A percentile compares a stretch with the other conserved stretches of the same genome.
These are phyloP conservation scores for Numenius arquata DNA, from an alignment of 2,113 vertebrate species.

Conservation along the genomic window DNA sequence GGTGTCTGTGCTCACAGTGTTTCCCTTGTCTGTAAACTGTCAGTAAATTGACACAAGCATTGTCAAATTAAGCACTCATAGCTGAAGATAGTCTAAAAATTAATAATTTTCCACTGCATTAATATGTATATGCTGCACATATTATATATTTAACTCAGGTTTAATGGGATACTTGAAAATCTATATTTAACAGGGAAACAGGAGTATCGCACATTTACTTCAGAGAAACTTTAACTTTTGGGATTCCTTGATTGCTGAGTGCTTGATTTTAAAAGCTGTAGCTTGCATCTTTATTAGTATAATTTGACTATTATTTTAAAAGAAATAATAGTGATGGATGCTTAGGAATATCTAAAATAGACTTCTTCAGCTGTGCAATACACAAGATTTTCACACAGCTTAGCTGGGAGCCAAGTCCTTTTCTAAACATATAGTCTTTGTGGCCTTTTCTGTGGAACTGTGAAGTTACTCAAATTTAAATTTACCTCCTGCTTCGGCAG, in stretches of 20 bases:
- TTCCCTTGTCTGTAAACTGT: neutral
- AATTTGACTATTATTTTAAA: constrained; percentile 61
- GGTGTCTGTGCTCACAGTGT: neutral
- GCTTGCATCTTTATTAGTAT: constrained; percentile 58
- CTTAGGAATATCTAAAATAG: constrained; percentile 30
- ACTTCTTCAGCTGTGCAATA: neutral
- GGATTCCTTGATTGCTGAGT: constrained; percentile 58
- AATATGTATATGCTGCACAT: constrained; percentile 12
- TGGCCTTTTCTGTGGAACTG: neutral
- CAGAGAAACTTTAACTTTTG: constrained; percentile 42
- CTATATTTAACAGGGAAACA: constrained; percentile 58
- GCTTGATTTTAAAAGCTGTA: constrained; percentile 48
- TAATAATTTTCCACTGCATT: constrained; percentile 53
- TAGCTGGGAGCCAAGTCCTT: neutral
- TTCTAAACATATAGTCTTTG: neutral
- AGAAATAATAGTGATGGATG: constrained; percentile 33
- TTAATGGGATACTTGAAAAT: constrained; percentile 57
- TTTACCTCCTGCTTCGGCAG: neutral
- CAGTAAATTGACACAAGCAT: constrained; percentile 15
- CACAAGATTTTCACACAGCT: neutral
- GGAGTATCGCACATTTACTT: constrained; percentile 28
- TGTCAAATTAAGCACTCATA: constrained; percentile 42
- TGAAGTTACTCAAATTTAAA: neutral
- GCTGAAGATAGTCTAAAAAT: constrained; percentile 35
- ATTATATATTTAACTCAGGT: constrained; percentile 38